These are phyloP conservation scores for Betta splendens DNA, from an alignment of 2,797 vertebrate genomes.

Conservation along the genomic window DNA sequence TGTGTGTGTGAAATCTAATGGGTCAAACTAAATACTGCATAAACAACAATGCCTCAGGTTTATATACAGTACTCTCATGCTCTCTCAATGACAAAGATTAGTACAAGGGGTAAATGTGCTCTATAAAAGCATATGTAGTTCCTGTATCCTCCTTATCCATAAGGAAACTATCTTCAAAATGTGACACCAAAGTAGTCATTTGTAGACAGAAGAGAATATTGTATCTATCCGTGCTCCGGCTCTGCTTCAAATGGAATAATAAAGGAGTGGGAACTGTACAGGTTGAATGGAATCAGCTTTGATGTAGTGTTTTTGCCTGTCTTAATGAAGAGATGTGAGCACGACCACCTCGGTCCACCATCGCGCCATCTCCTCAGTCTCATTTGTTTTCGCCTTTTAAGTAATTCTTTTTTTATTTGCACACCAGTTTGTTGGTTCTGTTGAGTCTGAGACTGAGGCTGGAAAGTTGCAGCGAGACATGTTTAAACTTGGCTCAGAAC, in stretches of 20 bases:
- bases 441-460: neutral
- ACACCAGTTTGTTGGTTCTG: neutral
- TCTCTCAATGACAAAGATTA: constrained; percentile 48
- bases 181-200: constrained; percentile 56
- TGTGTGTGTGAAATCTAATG: too few species aligned
- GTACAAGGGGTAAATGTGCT: constrained; percentile 31
- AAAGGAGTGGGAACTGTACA: constrained; percentile 40
- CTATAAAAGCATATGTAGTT: constrained; percentile 25
- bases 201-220: constrained; percentile 48
- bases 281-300: constrained; percentile 56
- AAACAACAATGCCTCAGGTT: too few species aligned
- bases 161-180: constrained; percentile 28
- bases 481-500: too few species aligned
- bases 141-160: constrained; percentile 12
- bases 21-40: too few species aligned
- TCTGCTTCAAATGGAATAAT: constrained; percentile 63
- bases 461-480: too few species aligned
- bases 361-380: constrained; percentile 9
- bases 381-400: constrained; percentile 19
- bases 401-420: constrained; percentile 27
- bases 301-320: constrained; percentile 50
- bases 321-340: constrained; percentile 33
- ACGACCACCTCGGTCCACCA: constrained; percentile 14
- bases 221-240: constrained; percentile 17
- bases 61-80: constrained; percentile 23